Conservation (phyloP, 35 echinoderm and acorn worm genomes). For the Stichopus chloronotus region DNA sequence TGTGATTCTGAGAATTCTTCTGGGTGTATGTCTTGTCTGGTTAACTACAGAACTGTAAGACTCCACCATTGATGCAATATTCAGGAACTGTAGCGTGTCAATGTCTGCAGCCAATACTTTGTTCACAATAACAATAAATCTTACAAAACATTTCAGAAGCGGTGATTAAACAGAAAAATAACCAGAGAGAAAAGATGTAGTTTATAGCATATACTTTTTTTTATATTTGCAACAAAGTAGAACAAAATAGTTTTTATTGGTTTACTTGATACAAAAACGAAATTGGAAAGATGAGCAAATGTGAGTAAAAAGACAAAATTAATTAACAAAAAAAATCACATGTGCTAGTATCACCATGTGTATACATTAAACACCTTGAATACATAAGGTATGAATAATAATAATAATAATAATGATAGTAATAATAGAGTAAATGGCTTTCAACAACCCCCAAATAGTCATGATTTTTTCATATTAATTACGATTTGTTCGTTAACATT, state of each 20-base stretch:
- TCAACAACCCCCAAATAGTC: not conserved
- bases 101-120: too few species aligned
- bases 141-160: too few species aligned
- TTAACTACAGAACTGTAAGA: too few species aligned
- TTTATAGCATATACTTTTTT: constrained; percentile 36
- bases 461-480: too few species aligned
- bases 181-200: not conserved
- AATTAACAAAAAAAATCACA: not conserved
- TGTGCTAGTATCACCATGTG: not conserved
- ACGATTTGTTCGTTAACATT: not conserved
- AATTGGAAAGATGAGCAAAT: not conserved
- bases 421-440: too few species aligned
- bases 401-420: constrained; percentile 2
- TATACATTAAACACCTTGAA: constrained; percentile 30
- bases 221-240: constrained; percentile 36
- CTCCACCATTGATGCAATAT: too few species aligned
- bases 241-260: constrained; percentile 43
- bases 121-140: too few species aligned
- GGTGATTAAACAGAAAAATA: too few species aligned
- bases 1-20: too few species aligned
- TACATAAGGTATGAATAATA: constrained; percentile 51
- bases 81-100: too few species aligned
- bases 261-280: constrained; percentile 29
- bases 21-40: too few species aligned
- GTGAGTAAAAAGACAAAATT: not conserved